phyloP scores from a whole-genome alignment of 1,140 invertebrate species.

The Neuroterus valhalla region DNA sequence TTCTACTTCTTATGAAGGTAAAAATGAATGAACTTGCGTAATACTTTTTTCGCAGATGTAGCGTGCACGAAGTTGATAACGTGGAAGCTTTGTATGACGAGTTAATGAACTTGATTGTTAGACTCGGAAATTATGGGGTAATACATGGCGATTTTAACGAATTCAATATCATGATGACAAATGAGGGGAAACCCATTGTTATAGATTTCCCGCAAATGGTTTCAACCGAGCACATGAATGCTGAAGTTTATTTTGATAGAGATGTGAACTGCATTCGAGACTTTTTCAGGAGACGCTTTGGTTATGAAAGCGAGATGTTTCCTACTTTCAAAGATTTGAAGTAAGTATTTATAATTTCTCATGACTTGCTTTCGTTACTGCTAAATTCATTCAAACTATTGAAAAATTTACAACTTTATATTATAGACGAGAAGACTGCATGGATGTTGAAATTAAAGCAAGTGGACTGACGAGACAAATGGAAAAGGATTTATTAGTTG shows the following conservation, averaged over 20 bases:
- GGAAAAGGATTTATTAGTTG: conserved; percentile 82
- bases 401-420: conserved; percentile 37
- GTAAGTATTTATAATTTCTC: conserved; percentile 65
- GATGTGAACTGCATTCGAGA: conserved; percentile 95
- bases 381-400: background rate
- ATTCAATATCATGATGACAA: conserved; percentile 95
- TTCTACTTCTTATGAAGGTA: background rate
- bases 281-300: conserved; percentile 94
- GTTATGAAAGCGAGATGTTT: conserved; percentile 91
- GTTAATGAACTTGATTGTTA: conserved; percentile 95
- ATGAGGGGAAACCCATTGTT: conserved; percentile 88
- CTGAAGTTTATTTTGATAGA: conserved; percentile 95
- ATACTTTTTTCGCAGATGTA: conserved; percentile 78
- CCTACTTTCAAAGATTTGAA: conserved; percentile 90
- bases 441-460: conserved; percentile 93
- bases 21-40: background rate
- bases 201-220: conserved; percentile 99
- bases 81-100: conserved; percentile 92
- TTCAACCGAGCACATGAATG: conserved; percentile 94
- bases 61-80: conserved; percentile 87
- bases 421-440: conserved; percentile 83
- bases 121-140: conserved; percentile 93
- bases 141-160: conserved; percentile 99
- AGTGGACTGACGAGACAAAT: conserved; percentile 93
- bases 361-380: conserved; percentile 31